phyloP scores from a whole-genome alignment of 2,888 invertebrate species.

The Nomada fabriciana region DNA sequence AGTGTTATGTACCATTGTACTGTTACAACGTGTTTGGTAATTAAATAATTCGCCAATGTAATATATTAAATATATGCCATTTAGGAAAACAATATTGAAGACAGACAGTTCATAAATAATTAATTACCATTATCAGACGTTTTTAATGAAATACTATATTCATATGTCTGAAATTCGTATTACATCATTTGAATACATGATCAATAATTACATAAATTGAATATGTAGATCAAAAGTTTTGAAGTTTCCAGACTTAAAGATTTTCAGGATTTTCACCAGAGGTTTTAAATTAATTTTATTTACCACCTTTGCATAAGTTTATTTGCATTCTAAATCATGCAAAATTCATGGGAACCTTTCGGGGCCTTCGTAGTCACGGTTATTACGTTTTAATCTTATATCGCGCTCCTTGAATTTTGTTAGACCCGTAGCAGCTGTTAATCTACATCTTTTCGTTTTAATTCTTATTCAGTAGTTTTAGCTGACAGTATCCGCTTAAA shows the following conservation, averaged over 20 bases:
- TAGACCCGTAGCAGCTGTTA: not conserved
- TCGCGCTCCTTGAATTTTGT: not conserved
- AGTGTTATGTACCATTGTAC: not conserved
- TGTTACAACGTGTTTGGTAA: not conserved
- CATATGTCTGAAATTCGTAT: no score
- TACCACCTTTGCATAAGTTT: not conserved
- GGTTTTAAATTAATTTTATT: not conserved
- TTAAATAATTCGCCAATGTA: not conserved
- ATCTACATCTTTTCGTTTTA: slow-evolving; percentile 6
- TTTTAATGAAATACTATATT: no score
- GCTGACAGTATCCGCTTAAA: not conserved
- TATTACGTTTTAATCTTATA: not conserved
- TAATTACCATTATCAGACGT: no score
- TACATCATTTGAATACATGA: no score
- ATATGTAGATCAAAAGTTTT: no score
- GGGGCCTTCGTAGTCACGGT: not conserved
- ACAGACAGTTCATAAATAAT: no score
- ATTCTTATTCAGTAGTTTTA: not conserved
- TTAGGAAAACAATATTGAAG: no score
- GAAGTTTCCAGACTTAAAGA: no score
- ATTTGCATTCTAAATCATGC: not conserved
- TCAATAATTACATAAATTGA: no score
- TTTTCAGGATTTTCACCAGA: not conserved
- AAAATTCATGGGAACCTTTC: not conserved
- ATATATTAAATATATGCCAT: no score